Conservation (phyloP, 2,113 vertebrate species). For the human (Homo sapiens) region DNA sequence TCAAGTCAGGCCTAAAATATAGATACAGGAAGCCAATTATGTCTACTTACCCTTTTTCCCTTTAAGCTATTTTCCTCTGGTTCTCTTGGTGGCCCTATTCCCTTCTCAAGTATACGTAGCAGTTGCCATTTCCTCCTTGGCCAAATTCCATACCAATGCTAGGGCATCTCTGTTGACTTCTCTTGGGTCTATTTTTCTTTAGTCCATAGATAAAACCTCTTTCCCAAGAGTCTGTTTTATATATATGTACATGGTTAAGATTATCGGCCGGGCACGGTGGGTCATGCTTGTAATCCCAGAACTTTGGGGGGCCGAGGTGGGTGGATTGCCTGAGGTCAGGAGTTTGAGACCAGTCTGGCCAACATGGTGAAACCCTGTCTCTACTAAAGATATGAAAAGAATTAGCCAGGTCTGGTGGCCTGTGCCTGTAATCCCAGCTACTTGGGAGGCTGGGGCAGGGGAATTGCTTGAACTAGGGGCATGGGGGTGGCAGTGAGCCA, state of each 20-base stretch:
- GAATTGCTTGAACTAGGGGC: too few species aligned
- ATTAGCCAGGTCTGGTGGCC: too few species aligned
- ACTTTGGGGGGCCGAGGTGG: too few species aligned
- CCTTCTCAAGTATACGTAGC: not conserved
- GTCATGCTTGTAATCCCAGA: too few species aligned
- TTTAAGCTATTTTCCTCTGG: not conserved
- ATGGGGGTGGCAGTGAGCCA: too few species aligned
- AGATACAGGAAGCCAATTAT: not conserved
- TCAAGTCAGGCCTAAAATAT: not conserved
- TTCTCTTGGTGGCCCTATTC: not conserved
- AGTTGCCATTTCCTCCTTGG: not conserved
- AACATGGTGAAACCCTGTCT: too few species aligned
- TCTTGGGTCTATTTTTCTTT: not conserved
- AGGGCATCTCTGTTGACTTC: not conserved
- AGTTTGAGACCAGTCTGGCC: too few species aligned
- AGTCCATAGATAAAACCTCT: not conserved
- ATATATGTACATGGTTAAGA: not conserved
- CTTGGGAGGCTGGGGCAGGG: too few species aligned
- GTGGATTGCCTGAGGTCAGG: too few species aligned
- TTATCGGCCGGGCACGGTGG: not conserved
- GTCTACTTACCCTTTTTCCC: not conserved
- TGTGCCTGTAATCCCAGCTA: too few species aligned
- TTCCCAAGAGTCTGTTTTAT: not conserved
- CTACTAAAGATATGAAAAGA: too few species aligned
- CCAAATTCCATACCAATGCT: not conserved